phyloP scores from a whole-genome alignment of 2,113 vertebrate species.

The Phasianus colchicus region DNA sequence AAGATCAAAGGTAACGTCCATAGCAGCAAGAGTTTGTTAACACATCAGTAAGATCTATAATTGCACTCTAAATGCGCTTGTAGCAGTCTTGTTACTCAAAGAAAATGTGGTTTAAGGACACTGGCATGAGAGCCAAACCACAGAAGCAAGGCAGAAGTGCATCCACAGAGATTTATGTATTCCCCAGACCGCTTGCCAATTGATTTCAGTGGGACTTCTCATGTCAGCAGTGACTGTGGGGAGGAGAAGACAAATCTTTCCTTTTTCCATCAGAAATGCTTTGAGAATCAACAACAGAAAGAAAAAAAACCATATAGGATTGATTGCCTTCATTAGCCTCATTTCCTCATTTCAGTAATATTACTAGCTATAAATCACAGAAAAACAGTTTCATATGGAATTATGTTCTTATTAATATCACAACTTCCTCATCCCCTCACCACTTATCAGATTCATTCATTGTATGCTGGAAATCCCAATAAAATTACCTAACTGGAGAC shows the following conservation, averaged over 20 bases:
- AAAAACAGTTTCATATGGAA: conserved; percentile 21
- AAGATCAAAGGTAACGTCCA: not conserved
- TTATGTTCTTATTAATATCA: conserved; percentile 42
- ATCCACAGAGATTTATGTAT: not conserved
- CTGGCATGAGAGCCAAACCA: not conserved
- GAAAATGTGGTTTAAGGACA: not conserved
- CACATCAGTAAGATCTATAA: not conserved
- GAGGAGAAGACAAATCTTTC: not conserved
- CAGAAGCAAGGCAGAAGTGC: not conserved
- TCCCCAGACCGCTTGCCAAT: not conserved
- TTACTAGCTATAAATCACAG: conserved; percentile 57
- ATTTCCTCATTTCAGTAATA: conserved; percentile 35
- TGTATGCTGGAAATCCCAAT: not conserved
- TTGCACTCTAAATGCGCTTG: rapidly evolving
- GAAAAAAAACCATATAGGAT: not conserved
- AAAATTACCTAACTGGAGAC: conserved; percentile 16
- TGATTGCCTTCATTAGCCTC: conserved; percentile 55
- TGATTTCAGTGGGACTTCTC: conserved; percentile 3
- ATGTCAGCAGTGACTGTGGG: not conserved
- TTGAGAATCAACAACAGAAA: conserved; percentile 26
- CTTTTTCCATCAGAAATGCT: conserved; percentile 26
- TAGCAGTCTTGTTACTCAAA: not conserved
- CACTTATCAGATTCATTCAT: conserved; percentile 1
- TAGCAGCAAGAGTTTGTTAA: not conserved
- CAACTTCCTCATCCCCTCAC: not conserved